Percentiles rank a stretch among this genome's conserved stretches.
Conservation (phyloP, 2,888 invertebrate species). For the Zootermopsis nevadensis region DNA sequence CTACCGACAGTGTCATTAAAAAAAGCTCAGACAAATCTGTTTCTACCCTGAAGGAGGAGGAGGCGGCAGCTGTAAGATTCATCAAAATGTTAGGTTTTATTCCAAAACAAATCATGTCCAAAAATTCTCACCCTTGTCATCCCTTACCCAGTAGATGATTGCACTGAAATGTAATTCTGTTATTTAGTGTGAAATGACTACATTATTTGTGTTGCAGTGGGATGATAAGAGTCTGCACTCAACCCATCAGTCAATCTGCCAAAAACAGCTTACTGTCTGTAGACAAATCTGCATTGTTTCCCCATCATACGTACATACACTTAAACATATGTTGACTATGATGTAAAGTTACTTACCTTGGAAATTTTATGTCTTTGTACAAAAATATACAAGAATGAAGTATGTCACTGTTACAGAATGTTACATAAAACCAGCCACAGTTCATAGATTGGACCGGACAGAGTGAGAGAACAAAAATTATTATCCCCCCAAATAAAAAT, state of each 20-base stretch:
- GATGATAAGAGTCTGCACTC: not conserved
- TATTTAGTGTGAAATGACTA: too few relatives aligned
- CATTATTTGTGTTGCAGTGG: not conserved
- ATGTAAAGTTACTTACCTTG: conserved; percentile 2
- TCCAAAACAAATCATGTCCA: too few relatives aligned
- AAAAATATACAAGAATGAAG: not conserved
- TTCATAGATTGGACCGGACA: not conserved
- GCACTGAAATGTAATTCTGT: too few relatives aligned
- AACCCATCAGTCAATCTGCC: not conserved
- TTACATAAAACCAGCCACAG: not conserved
- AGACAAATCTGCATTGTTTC: not conserved
- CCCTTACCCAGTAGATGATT: too few relatives aligned
- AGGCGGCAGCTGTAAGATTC: too few relatives aligned
- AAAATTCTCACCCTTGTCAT: too few relatives aligned
- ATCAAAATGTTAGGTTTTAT: too few relatives aligned
- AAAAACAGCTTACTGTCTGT: not conserved
- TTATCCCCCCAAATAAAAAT: too few relatives aligned
- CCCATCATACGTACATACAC: not conserved
- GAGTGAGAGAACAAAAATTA: not conserved
- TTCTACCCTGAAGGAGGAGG: too few relatives aligned
- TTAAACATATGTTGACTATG: too few relatives aligned
- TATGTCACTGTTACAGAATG: not conserved
- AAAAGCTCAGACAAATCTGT: not conserved
- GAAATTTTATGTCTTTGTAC: not conserved
- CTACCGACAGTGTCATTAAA: too few relatives aligned